Base-by-base conservation (phyloP, 2,797 vertebrate genomes). In the Rallus crepitans region DNA sequence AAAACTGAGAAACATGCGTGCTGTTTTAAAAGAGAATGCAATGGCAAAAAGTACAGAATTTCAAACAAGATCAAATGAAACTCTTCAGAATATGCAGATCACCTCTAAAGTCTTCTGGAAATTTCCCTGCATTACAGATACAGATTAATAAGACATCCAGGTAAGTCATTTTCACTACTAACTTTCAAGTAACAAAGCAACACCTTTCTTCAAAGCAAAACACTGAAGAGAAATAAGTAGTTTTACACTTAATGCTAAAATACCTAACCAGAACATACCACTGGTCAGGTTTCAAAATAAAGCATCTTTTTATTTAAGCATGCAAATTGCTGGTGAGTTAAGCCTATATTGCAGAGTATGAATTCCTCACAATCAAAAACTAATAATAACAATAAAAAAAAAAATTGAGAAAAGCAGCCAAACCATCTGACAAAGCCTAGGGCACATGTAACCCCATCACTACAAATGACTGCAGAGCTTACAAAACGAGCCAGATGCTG, bases 351-450 rank as follows among this genome's bases (percentile, higher is more conserved):
- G 72, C 68, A 31, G 31, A 72, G 86, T 76, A 84, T 16, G 12
- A 94, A 92, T 87, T 94, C 82, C 57, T 94, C 79, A 92, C 87
- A 81, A 85, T 56, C 84, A 96, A 87, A 86, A 82, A 89, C 78
- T 87, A 95, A 89, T 88, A 93, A 91, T 33, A 95, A 75, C 25
- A 88, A 70, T 55, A 53, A 39, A 39, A 15, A 30, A 30, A 47
- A 82, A 40, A 0, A 50, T 87, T 55, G 60, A 95, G 85, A 94
- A 95, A 93, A 92, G 81, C 92, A 97, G 94, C 95, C 96, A 96
- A 97, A 88, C 95, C 95, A 97, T 97, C 94, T 97, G 96, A 97
- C 92, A 97, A 97, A 97, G 96, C 96, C 96, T 93, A 94, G 95
- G 95, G 96, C 97, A 97, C 90, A 94, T 90, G 89, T 94, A 97